Evolutionary conservation across 2,797 vertebrate species (phyloP).

Genomic region (Adelosebastes latens): DNA sequence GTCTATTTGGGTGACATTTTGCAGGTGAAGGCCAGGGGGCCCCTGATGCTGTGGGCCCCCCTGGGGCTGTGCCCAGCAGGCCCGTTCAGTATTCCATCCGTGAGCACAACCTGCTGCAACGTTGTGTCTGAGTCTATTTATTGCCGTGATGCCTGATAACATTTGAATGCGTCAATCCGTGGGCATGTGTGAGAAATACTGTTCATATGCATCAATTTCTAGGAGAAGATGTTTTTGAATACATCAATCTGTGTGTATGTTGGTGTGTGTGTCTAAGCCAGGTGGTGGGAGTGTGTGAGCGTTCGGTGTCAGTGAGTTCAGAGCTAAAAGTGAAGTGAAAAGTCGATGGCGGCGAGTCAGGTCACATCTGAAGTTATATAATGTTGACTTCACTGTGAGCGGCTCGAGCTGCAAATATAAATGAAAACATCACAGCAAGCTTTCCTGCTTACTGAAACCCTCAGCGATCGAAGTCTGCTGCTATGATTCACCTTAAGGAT

Average conservation of each 20-base stretch:
- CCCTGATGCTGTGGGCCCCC: no score
- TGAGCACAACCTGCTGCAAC: background rate
- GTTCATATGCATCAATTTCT: background rate
- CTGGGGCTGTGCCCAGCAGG: no score
- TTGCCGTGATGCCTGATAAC: background rate
- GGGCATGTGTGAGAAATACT: background rate
- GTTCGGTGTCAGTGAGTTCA: conserved; percentile 22
- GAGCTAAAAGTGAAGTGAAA: conserved; percentile 48
- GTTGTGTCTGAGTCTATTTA: background rate
- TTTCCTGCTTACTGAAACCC: background rate
- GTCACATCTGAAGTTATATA: conserved; percentile 38
- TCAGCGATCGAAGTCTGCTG: background rate
- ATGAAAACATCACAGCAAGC: background rate
- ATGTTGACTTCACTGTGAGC: background rate
- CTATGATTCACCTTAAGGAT: background rate
- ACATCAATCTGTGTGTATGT: background rate
- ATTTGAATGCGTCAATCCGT: background rate
- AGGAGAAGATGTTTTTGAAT: background rate
- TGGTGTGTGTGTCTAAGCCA: background rate
- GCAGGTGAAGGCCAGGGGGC: no score
- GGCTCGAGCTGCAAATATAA: background rate
- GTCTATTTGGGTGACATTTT: no score
- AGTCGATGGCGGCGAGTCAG: conserved; percentile 30
- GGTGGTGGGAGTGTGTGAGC: conserved; percentile 18
- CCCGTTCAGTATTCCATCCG: no score